Evolutionary conservation across 1,140 invertebrate genomes (phyloP).

Genomic region (Euura lappo): DNA sequence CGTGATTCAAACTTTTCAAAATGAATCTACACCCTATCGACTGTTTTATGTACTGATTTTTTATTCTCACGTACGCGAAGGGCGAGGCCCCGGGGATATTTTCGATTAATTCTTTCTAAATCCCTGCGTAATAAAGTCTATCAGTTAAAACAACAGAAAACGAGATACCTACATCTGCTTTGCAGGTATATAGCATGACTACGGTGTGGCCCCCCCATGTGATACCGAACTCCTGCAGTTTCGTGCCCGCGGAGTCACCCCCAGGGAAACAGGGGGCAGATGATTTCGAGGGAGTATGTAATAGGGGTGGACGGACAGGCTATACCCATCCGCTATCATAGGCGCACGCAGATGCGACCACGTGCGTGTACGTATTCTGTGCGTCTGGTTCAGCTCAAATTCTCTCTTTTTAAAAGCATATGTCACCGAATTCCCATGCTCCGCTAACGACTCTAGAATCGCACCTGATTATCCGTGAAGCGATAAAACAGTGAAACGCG

Average conservation of each 20-base stretch:
- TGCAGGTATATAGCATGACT: background rate
- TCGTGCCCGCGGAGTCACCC: no score
- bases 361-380: background rate
- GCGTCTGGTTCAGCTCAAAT: slow-evolving; percentile 12
- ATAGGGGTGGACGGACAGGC: background rate
- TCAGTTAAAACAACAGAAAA: slow-evolving; percentile 3
- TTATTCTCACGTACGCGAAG: background rate
- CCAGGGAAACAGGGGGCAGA: background rate
- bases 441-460: slow-evolving; percentile 15
- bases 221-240: no score
- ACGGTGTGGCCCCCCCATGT: no score
- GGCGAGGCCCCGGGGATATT: background rate
- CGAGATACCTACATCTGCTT: background rate
- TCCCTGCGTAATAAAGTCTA: background rate
- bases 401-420: slow-evolving; percentile 34
- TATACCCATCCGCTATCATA: background rate
- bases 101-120: background rate
- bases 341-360: background rate
- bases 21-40: no score
- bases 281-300: background rate
- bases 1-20: no score
- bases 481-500: background rate
- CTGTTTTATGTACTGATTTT: no score
- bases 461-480: slow-evolving; percentile 35
- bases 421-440: slow-evolving; percentile 54